Base-by-base conservation (phyloP, 2,113 vertebrate genomes). In the Taurulus bubalis region DNA sequence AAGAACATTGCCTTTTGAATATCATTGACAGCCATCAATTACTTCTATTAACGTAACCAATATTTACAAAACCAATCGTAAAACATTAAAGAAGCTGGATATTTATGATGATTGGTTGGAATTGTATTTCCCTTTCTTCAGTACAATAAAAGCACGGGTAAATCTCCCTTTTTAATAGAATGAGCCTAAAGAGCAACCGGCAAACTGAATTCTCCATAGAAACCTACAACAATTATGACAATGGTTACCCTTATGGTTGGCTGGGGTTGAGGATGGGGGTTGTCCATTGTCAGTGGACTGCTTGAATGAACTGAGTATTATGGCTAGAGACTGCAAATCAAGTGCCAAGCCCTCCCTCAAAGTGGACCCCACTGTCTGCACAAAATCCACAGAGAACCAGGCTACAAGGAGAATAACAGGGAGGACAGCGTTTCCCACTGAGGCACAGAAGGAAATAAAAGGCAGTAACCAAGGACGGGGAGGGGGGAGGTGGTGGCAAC, bases 311-410 rank as follows among this genome's bases (percentile, higher is more conserved):
- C 75, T 60, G 55, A 82, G 83, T 32, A 87, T 79, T 83, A 87
- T 87, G 83, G 81, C 75, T 68, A 79, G 77, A 82, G 88, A 92
- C 89, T 92, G 82, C 90, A 92, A 92, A 93, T 91, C 89, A 93
- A 92, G 82, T 81, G 34, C 76, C 77, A 76, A 90, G 84, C 84
- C 89, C 84, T 78, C 87, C 87, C 83, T 86, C 80, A 85, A 88
- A 86, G 84, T 75, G 15, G 38, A 79, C 53, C 82, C 75, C 87
- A 82, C 77, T 72, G 88, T 86, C 85, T 81, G 83, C 9, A 68
- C 47, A 85, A 90, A 90, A 76, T 87, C 82, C 85, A 90, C 88
- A 86, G 68, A 89, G 81, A 71, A 71, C 71, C n/a, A n/a, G 40
- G 62, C 47, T 56, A 87, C 85, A 58, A 84, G 88, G 53, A 72